Evolutionary conservation across 2,797 vertebrate species (phyloP).

Genomic region (Gymnoscopelus microlampas): DNA sequence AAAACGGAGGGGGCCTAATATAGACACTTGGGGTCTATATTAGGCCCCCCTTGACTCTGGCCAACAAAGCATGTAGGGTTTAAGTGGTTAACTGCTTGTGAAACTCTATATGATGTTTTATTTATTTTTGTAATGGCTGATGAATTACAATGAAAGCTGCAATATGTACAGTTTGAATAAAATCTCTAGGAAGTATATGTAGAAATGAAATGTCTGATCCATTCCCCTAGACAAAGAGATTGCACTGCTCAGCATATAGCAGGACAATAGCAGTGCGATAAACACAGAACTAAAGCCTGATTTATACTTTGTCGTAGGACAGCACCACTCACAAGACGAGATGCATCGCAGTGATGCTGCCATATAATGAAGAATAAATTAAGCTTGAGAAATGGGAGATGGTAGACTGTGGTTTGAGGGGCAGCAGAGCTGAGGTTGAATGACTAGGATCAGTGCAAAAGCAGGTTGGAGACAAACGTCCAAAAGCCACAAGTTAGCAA

Average conservation of each 20-base stretch:
- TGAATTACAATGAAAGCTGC: slow-evolving; percentile 1
- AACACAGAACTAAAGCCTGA: no score
- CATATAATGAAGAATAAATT: background rate
- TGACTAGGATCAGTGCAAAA: slow-evolving; percentile 3
- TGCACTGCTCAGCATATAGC: slow-evolving; percentile 10
- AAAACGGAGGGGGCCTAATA: no score
- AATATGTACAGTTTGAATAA: background rate
- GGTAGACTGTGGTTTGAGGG: background rate
- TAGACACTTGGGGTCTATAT: no score
- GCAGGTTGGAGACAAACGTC: slow-evolving; percentile 26
- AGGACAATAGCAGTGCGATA: background rate
- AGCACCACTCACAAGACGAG: no score
- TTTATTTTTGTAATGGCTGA: background rate
- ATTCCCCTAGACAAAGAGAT: slow-evolving; percentile 4
- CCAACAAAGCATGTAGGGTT: no score
- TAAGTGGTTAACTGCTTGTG: no score
- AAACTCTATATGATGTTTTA: no score
- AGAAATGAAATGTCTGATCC: slow-evolving; percentile 10
- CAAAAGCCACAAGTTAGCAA: slow-evolving; percentile 39
- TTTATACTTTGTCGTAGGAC: no score
- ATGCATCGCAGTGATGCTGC: no score
- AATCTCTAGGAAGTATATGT: background rate
- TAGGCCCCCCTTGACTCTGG: no score
- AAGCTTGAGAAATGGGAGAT: background rate
- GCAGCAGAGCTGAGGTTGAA: slow-evolving; percentile 13